Base-by-base conservation (phyloP, 2,113 vertebrate species). In the Bothrops jararaca region DNA sequence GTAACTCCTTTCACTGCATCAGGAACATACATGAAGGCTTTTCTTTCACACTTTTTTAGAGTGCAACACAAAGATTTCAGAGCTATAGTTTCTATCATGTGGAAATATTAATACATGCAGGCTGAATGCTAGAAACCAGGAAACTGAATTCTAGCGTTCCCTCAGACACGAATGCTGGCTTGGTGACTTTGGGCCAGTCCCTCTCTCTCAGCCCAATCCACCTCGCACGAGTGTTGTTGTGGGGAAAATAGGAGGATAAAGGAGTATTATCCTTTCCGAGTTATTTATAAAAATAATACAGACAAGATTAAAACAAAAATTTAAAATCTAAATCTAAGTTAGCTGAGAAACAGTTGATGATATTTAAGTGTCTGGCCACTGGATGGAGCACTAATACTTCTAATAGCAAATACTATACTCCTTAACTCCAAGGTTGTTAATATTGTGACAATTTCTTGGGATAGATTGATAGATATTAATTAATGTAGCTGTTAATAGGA, bases 371-470 rank as follows among this genome's bases (percentile, higher is more conserved):
- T 18, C n/a, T 0, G 0, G 29, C 97, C 98, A 97, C 97, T 95
- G 5, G 98, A 94, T 97, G 97, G 97, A 92, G 96, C 95, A 94
- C 95, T 53, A 94, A 94, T 86, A 93, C 96, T 95, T 98, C 22
- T 91, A 85, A 97, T 94, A 58, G 52, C 74, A 80, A 94, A 80
- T 39, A 80, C 54, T 54, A 22, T 0, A 90, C 5, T 0, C 29
- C 1, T 48, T 13, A 3, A 45, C 57, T 53, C 10, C 57, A 87
- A 48, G 13, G 15, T 89, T 88, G 5, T 29, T 89, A 23, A 34
- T 57, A 80, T 91, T 93, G 12, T 0, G 54, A 0, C 95, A 2
- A 56, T 26, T 90, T 50, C 18, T 29, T 20, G 12, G 91, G 89
- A 92, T 23, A 93, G 90, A 45, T 39, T 22, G 34, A 42, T 91